Percentiles rank a stretch among this genome's conserved stretches.
Conservation (phyloP, 2,113 vertebrate genomes). For the Myrmophylax atrothorax region DNA sequence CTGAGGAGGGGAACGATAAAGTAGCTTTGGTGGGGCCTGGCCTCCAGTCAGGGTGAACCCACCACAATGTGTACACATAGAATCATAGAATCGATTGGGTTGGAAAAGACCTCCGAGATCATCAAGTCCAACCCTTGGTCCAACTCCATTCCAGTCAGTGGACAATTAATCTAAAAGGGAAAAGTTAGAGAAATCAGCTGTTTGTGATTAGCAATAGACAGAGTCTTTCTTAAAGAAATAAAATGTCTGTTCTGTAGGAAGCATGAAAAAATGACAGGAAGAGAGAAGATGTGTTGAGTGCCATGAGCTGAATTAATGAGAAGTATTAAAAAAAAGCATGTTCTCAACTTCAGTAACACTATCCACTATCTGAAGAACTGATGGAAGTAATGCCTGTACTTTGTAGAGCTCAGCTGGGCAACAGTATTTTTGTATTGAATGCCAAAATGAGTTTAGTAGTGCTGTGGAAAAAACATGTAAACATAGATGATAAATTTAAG, state of each 20-base stretch:
- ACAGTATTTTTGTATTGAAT: neutral
- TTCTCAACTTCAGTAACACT: neutral
- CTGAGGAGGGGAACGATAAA: neutral
- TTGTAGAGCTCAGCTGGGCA: neutral
- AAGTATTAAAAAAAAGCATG: neutral
- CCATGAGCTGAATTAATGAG: neutral
- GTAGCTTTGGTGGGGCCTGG: neutral
- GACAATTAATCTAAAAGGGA: neutral
- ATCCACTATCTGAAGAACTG: neutral
- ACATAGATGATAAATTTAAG: neutral
- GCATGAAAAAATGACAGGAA: neutral
- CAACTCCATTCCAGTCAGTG: too few species aligned
- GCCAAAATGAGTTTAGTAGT: neutral
- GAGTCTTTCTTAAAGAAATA: neutral
- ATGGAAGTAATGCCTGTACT: neutral
- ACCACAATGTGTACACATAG: too few species aligned
- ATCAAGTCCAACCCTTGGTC: too few species aligned
- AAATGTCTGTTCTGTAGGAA: neutral
- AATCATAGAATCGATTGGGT: too few species aligned
- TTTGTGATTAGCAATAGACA: neutral
- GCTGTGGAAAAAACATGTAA: neutral
- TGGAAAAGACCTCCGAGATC: too few species aligned
- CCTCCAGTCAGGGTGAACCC: neutral
- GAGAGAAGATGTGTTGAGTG: neutral
- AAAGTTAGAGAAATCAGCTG: neutral